Base-by-base conservation (phyloP, 37 sponge, comb jelly and placozoan species). In the Ianthella basta region DNA sequence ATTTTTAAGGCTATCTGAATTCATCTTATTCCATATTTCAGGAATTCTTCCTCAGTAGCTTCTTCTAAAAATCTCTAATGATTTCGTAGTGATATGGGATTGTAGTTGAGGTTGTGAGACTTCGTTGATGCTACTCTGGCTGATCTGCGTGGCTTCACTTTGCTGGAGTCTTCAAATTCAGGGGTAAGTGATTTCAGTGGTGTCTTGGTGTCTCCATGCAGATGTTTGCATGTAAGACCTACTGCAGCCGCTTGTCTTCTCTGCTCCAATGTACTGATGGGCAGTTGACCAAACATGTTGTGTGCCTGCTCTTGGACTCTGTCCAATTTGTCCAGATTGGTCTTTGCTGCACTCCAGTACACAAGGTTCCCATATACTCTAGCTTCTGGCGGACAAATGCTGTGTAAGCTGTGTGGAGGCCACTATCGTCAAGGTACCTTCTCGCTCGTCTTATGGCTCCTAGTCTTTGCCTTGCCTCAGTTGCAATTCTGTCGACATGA, bases 241-340 rank as follows among this genome's bases (percentile, higher is more conserved):
- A 72, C 73, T 33, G 73, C 73, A 37, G 73, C 73, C 13, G 73
- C 73, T 72, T 72, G 13, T 19, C 73, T 15, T 34, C 73, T 72
- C 73, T 72, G 73, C 30, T 72, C 73, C n/a, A 72, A 40, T 13
- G 73, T 37, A 12, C 6, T 72, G 39, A 72, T 34, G 8, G 73
- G 8, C 8, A 72, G 73, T 72, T 13, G 20, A 12, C 30, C 39
- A 19, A 72, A 72, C n/a, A 72, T 6, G 8, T 19, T 37, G 4
- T 72, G 80, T 54, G 56, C 80, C 56, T 56, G 80, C 80, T 79
- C 56, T 24, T 79, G 80, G 57, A 79, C 80, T 56, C 13, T 10
- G 59, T 79, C 30, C 14, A 79, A 57, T 32, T 56, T 54, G 57
- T 10, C 56, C 39, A 33, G 38, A 18, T 73, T 8, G 34, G 44